Base-by-base conservation (phyloP, 2,888 invertebrate genomes). In the Drosophila vallismaia region DNA sequence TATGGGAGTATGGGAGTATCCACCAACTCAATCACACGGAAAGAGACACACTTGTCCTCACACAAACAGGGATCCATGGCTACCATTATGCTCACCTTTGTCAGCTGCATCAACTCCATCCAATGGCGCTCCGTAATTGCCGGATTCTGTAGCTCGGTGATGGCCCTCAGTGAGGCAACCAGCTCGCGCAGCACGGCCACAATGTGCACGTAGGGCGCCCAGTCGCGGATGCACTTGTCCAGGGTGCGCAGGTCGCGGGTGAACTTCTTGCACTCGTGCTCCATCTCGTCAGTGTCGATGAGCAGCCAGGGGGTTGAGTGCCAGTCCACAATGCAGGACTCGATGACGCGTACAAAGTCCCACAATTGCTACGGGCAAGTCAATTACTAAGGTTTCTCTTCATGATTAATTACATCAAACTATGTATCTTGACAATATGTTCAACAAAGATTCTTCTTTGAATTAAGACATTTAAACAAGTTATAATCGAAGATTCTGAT, bases 111-210 rank as follows among this genome's bases (percentile, higher is more conserved):
- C 50, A 99, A 93, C 91, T 98, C 97, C 75, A 95, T 93, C 99
- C 99, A 99, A 92, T 99, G 99, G 58, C 98, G 94, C 76, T 98
- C 97, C 80, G 97, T 94, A 86, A 99, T 98, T 5, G 98, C 96
- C 10, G 97, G 97, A 92, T 98, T 99, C 92, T 98, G 98, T 29
- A 99, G 93, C 91, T 98, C 98, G 19, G 97, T 96, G 24, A 99
- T 97, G 8, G 98, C 97, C 91, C 97, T 93, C 82, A 99, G 92
- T 0, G 98, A 98, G 1, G 98, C 97, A 92, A 98, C 94, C 94
- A 98, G 95, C 90, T 98, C 98, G 92, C 96, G 97, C 56, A 99
- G 95, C 10, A 94, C 94, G 8, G 93, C 94, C 92, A 98, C 98
- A 76, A 97, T 93, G 51, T 94, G 94, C 24, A 93, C 89, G 90